Evolutionary conservation across 2,888 invertebrate species (phyloP).

Genomic region (Oscheius sp.): DNA sequence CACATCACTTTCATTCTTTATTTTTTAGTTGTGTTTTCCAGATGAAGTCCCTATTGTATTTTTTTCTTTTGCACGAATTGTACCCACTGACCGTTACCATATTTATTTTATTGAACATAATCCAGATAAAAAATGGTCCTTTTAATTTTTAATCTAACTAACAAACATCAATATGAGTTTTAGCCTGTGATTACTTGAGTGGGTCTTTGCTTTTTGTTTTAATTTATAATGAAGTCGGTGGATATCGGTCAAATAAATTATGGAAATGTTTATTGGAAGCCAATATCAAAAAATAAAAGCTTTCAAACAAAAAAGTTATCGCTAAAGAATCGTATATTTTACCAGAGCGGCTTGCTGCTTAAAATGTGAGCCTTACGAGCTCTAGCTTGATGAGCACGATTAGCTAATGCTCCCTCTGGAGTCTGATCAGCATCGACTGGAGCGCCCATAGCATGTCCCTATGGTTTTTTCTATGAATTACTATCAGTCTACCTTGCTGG

Average conservation of each 20-base stretch:
- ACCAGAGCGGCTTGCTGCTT: conserved; percentile 66
- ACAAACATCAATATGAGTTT: background rate
- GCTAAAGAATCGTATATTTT: conserved; percentile 14
- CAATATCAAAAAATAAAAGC: background rate
- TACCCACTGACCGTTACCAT: no score
- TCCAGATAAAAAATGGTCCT: no score
- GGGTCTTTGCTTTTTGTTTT: background rate
- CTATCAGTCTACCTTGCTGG: conserved; percentile 39
- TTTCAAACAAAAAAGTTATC: background rate
- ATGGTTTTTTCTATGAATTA: background rate
- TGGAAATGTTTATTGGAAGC: background rate
- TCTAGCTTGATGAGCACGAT: conserved; percentile 59
- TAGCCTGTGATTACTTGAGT: background rate
- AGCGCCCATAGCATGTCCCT: conserved; percentile 53
- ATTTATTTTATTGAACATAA: no score
- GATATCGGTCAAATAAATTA: conserved; percentile 5
- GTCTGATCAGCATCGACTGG: conserved; percentile 60
- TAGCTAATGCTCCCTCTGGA: conserved; percentile 62
- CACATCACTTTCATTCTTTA: no score
- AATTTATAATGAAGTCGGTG: background rate
- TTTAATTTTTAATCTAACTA: no score
- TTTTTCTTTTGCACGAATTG: no score
- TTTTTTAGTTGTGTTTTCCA: no score
- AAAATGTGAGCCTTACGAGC: conserved; percentile 63
- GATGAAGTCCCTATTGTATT: no score